Conservation (phyloP, 2,888 invertebrate genomes). For the Pelosia muscerda region DNA sequence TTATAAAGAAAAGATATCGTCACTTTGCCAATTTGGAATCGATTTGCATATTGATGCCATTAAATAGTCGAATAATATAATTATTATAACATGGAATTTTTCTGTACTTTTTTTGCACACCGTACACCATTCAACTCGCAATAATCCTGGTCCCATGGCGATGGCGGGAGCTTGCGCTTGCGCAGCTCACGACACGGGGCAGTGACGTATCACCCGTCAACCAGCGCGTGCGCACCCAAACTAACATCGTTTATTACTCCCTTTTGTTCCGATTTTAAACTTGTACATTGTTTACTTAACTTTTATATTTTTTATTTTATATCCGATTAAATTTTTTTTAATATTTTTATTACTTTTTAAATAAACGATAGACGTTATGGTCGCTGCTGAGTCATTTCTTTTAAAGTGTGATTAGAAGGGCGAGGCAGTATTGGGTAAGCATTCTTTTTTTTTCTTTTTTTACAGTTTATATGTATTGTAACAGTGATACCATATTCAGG, state of each 20-base stretch:
- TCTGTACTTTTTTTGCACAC: constrained; percentile 21
- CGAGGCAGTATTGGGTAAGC: constrained; percentile 16
- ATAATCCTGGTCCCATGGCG: constrained; percentile 39
- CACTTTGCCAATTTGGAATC: too few species aligned
- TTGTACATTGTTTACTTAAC: constrained; percentile 12
- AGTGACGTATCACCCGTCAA: constrained; percentile 52
- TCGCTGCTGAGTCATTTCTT: constrained; percentile 6
- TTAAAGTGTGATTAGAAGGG: constrained; percentile 13
- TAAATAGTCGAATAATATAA: not conserved
- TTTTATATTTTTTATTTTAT: constrained; percentile 13
- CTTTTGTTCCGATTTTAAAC: constrained; percentile 25
- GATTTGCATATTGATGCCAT: not conserved
- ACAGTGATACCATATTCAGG: not conserved
- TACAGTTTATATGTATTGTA: not conserved
- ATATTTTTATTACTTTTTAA: constrained; percentile 5
- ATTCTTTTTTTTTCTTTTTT: constrained; percentile 3
- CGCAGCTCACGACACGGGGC: constrained; percentile 28
- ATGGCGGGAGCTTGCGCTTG: constrained; percentile 31
- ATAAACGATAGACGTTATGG: constrained; percentile 15
- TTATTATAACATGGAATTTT: not conserved
- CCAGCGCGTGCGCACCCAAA: constrained; percentile 46
- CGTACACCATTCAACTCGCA: constrained; percentile 36
- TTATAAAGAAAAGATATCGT: too few species aligned
- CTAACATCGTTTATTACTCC: constrained; percentile 32
- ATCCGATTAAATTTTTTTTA: constrained; percentile 3